Evolutionary conservation across 2,797 vertebrate genomes (phyloP).

Genomic region (Typhlichthys eigenmanni): DNA sequence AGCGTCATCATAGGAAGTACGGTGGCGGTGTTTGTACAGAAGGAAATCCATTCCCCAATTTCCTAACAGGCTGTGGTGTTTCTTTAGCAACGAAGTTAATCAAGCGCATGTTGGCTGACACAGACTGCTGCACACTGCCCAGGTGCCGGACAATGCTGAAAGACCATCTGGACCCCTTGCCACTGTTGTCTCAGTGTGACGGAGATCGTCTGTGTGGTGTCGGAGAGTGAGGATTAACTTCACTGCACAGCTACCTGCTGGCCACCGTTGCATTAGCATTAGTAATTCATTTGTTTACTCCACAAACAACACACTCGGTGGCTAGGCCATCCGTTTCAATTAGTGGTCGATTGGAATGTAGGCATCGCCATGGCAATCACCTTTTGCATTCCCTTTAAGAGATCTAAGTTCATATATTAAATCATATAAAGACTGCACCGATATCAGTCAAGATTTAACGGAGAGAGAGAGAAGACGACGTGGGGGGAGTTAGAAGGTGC

Average conservation of each 20-base stretch:
- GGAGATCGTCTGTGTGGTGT: no score
- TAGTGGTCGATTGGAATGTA: constrained; percentile 15
- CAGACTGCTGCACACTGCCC: constrained; percentile 32
- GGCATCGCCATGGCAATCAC: constrained; percentile 41
- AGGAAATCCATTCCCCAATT: background rate
- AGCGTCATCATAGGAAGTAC: background rate
- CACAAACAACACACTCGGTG: constrained; percentile 3
- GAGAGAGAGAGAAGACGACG: constrained; percentile 17
- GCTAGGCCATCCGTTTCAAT: constrained; percentile 33
- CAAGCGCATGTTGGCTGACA: constrained; percentile 33
- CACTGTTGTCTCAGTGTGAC: constrained; percentile 4
- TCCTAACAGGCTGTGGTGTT: constrained; percentile 17
- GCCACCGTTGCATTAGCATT: constrained; percentile 5
- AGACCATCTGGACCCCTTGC: constrained; percentile 36
- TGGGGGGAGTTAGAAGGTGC: background rate
- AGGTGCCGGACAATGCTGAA: background rate
- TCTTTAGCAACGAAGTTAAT: constrained; percentile 29
- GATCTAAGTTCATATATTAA: constrained; percentile 28
- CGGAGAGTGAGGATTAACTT: no score
- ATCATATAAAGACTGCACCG: no score
- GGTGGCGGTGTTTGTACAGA: background rate
- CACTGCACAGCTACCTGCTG: background rate
- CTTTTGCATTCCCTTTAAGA: constrained; percentile 41
- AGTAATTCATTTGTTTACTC: constrained; percentile 11
- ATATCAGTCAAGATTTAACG: background rate